Conservation (phyloP, 2,113 vertebrate genomes). For the Epinephelus moara region DNA sequence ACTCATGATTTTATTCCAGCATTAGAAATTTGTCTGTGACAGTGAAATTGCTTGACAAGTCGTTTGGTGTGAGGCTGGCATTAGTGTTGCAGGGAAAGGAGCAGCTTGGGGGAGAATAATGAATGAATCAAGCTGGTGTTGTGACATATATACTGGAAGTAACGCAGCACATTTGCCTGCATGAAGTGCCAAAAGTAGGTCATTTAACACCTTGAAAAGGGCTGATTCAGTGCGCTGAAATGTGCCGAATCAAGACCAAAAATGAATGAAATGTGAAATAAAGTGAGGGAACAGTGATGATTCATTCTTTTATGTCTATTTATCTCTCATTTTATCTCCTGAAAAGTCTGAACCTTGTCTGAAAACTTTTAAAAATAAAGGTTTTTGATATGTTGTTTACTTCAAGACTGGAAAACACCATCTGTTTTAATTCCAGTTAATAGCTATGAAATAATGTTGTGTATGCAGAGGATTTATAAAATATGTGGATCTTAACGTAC, state of each 20-base stretch:
- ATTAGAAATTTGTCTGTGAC: too few relatives aligned
- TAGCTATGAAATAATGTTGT: not conserved
- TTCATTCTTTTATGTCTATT: not conserved
- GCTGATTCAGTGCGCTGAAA: not conserved
- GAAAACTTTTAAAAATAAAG: not conserved
- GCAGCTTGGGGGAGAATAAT: not conserved
- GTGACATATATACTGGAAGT: not conserved
- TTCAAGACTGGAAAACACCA: not conserved
- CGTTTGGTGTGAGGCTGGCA: too few relatives aligned
- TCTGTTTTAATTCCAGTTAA: not conserved
- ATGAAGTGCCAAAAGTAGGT: not conserved
- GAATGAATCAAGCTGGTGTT: not conserved
- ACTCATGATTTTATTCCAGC: too few relatives aligned
- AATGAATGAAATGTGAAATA: not conserved
- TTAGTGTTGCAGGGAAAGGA: not conserved
- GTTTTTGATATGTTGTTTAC: not conserved
- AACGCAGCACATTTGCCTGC: not conserved
- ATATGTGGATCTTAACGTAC: not conserved
- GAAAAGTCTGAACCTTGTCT: not conserved
- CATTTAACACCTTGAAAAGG: not conserved
- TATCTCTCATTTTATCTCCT: not conserved
- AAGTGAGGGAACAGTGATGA: too few relatives aligned
- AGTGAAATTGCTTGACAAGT: too few relatives aligned
- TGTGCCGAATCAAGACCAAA: not conserved
- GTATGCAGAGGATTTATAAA: not conserved